phyloP scores from a whole-genome alignment of 1,140 invertebrate genomes.

The Drosophila asahinai region DNA sequence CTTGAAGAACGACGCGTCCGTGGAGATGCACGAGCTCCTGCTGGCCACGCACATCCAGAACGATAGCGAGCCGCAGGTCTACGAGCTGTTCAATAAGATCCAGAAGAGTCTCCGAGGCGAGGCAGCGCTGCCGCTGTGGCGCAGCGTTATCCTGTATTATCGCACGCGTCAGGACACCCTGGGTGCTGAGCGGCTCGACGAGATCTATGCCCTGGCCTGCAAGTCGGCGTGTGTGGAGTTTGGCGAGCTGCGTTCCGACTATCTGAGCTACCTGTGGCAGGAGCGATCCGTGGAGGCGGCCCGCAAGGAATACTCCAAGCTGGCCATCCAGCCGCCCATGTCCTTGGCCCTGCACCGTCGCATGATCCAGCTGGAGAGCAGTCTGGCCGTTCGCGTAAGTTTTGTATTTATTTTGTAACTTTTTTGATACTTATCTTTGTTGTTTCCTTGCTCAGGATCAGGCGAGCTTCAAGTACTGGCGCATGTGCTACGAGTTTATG shows the following conservation, averaged over 20 bases:
- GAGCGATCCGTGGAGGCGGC: conserved; percentile 63
- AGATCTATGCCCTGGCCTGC: conserved; percentile 69
- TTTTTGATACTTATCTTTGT: background rate
- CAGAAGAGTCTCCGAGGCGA: conserved; percentile 43
- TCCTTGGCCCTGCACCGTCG: conserved; percentile 71
- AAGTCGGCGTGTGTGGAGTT: conserved; percentile 63
- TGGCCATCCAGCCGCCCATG: conserved; percentile 69
- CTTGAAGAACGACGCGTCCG: conserved; percentile 43
- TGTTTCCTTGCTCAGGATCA: conserved; percentile 28
- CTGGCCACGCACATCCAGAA: conserved; percentile 61
- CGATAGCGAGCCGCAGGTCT: conserved; percentile 55
- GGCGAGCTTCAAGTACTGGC: conserved; percentile 54
- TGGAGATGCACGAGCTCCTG: conserved; percentile 69
- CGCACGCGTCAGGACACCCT: conserved; percentile 44
- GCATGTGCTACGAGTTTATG: conserved; percentile 76
- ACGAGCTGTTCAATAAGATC: conserved; percentile 63
- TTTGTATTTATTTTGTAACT: background rate
- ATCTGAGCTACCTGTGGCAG: conserved; percentile 68
- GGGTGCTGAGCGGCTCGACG: conserved; percentile 45
- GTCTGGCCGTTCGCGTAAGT: conserved; percentile 36
- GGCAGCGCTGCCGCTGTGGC: conserved; percentile 54
- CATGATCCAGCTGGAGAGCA: conserved; percentile 70
- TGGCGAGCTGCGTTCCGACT: conserved; percentile 62
- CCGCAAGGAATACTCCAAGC: conserved; percentile 65
- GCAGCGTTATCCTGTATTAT: conserved; percentile 65